Evolutionary conservation across 2,888 invertebrate genomes (phyloP), one percentile per base, ranked within the genome.

Genomic region (Nemoura dubitans): DNA sequence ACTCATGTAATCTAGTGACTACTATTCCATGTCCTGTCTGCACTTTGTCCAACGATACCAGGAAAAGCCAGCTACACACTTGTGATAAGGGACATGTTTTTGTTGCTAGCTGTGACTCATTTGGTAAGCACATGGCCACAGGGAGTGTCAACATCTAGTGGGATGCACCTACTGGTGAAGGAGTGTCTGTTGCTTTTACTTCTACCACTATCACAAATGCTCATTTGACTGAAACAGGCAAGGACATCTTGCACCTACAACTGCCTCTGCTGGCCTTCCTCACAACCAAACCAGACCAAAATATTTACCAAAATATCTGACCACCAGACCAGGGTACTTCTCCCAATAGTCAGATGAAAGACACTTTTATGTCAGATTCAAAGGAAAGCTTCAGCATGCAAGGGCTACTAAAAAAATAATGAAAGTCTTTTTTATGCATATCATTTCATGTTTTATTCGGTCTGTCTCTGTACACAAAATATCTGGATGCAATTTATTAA

Each of bases 131-230:
- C 59, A 59, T 59, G 59, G 59, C 14, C 59, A 59, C 2, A 7
- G 59, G 59, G 59, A 59, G 59, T 59, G 59, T 59, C 59, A 59
- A 59, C 59, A 59, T 36, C 36, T 6, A 59, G 59, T 59, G 59
- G 59, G 59, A 59, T 59, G 59, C 59, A 21, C 59, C 59, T 59
- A 7, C 59, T 21, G 21, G 59, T 21, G 21, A 14, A 59, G 59
- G 59, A 59, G 59, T 59, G 59, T 59, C 59, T 59, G 59, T 59
- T 59, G 59, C 59, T 21, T n/a, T n/a, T n/a, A n/a, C n/a, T 59
- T 59, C 14, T 21, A 59, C 14, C 14, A 2, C 2, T 7, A 59
- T 59, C 2, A 21, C 59, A 36, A 36, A 10, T 10, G 36, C 36
- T 10, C 59, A 59, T 59, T 59, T 59, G 59, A 59, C 21, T 59